Percentiles rank a stretch among this genome's conserved stretches.
phyloP scores from a whole-genome alignment of 2,113 vertebrate species.

The Axis porcinus region DNA sequence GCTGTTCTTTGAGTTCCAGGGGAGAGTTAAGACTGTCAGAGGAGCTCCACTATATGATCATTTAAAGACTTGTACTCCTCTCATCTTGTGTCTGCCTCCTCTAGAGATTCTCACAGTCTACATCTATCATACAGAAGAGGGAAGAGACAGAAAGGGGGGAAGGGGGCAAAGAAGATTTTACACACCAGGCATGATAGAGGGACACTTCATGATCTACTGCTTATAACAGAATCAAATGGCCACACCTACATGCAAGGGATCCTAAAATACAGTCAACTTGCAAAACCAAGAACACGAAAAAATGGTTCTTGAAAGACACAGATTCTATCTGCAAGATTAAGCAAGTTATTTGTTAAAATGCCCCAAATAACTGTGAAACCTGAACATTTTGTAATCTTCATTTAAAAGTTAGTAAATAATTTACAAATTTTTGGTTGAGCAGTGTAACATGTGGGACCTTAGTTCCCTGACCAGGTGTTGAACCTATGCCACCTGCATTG shows the following conservation, averaged over 20 bases:
- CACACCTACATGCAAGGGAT: neutral
- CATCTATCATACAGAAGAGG: neutral
- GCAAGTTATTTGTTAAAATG: neutral
- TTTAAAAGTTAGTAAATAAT: neutral
- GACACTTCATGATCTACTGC: neutral
- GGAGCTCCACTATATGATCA: fast-evolving
- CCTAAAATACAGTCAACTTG: neutral
- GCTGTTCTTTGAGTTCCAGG: neutral
- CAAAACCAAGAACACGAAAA: neutral
- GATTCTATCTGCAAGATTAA: neutral
- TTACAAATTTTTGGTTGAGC: neutral
- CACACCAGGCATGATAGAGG: neutral
- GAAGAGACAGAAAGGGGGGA: neutral
- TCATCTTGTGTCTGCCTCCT: neutral
- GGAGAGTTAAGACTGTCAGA: too few species aligned
- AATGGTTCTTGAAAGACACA: neutral
- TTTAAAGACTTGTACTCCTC: neutral
- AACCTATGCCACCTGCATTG: neutral
- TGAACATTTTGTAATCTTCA: neutral
- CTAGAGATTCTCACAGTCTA: neutral
- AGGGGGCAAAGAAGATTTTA: neutral
- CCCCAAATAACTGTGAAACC: neutral
- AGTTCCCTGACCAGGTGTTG: neutral
- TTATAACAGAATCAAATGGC: neutral
- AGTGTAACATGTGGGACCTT: neutral